These are phyloP conservation scores for Bujurquina vittata DNA, from an alignment of 2,113 vertebrate genomes.

Conservation along the genomic window DNA sequence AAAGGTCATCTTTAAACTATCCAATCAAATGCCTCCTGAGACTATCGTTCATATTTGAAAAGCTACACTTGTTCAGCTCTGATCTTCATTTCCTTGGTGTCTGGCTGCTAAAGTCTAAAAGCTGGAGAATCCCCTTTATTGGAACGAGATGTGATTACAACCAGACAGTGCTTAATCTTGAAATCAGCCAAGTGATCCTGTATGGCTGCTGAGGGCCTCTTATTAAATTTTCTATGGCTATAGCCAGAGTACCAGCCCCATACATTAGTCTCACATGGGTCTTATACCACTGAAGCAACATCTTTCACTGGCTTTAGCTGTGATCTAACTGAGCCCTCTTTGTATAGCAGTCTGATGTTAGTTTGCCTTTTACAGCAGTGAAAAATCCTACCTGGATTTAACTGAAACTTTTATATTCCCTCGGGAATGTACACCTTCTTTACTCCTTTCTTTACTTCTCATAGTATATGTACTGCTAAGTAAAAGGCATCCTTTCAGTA, in stretches of 20 bases:
- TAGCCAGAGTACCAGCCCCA: neutral
- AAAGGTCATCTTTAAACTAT: neutral
- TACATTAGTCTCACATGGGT: neutral
- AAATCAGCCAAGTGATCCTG: constrained; percentile 14
- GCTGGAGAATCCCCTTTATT: neutral
- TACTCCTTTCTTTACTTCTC: neutral
- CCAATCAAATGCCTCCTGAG: neutral
- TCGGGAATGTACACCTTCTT: neutral
- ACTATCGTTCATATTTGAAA: neutral
- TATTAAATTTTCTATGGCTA: neutral
- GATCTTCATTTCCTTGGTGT: constrained; percentile 6
- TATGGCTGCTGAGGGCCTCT: neutral
- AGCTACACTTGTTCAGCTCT: neutral
- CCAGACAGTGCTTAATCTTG: constrained; percentile 8
- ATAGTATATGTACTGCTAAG: neutral
- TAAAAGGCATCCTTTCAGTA: neutral
- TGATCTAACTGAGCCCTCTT: neutral
- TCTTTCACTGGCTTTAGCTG: neutral
- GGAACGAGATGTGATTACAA: neutral
- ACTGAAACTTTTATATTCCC: neutral
- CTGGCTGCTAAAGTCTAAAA: neutral
- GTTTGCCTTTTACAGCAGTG: neutral
- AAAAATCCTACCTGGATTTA: neutral
- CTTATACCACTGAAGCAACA: neutral
- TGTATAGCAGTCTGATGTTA: neutral